Conservation (phyloP, 2,797 vertebrate species). For the Ataeniobius toweri region DNA sequence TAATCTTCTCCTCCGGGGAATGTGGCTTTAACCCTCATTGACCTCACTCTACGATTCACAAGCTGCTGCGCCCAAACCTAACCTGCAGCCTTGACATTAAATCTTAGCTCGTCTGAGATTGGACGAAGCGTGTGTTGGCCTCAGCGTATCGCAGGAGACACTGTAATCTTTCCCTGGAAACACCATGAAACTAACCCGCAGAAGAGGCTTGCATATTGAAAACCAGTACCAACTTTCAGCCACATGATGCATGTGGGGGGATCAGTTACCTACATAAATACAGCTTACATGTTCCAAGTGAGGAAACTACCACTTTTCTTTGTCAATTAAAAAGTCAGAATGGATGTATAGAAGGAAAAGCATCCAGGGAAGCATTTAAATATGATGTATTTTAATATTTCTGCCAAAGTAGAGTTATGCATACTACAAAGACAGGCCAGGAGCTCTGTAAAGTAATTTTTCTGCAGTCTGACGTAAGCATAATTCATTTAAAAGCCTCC, state of each 20-base stretch:
- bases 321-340: neutral
- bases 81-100: neutral
- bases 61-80: neutral
- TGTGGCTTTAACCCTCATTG: neutral
- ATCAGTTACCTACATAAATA: neutral
- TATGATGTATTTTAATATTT: neutral
- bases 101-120: neutral
- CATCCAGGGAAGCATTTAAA: neutral
- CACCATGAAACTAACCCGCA: neutral
- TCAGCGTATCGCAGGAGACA: neutral
- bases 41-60: neutral
- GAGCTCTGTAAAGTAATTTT: neutral
- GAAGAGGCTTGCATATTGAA: neutral
- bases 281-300: slow-evolving; percentile 2
- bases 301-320: neutral
- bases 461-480: neutral
- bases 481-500: neutral
- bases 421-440: neutral
- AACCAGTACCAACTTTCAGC: neutral
- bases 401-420: neutral
- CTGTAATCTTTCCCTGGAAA: neutral
- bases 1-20: neutral
- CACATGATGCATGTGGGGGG: neutral
- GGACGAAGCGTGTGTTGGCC: too few relatives aligned
- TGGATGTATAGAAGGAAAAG: neutral